These are phyloP conservation scores for Gopherus flavomarginatus DNA, from an alignment of 2,113 vertebrate genomes.

Conservation along the genomic window DNA sequence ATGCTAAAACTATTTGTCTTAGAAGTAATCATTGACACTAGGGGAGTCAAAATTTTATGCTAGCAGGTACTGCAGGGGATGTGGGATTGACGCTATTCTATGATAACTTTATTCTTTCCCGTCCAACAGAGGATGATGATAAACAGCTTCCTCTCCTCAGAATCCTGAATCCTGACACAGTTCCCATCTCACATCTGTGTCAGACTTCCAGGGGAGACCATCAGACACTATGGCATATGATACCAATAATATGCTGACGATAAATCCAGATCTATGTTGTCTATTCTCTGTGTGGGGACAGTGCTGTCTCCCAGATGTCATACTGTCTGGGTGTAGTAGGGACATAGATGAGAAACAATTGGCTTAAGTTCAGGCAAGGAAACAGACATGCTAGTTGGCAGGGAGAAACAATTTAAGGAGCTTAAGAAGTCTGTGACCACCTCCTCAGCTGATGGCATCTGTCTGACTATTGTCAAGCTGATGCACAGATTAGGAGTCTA, in stretches of 20 bases:
- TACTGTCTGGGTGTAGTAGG: accelerated
- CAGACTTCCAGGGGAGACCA: not conserved
- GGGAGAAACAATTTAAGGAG: slow-evolving; percentile 34
- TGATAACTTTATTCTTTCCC: not conserved
- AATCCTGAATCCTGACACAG: not conserved
- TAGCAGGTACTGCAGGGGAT: too few species aligned
- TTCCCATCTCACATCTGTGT: not conserved
- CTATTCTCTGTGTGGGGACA: not conserved
- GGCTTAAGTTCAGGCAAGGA: not conserved
- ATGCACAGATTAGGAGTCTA: not conserved
- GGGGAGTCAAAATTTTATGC: not conserved
- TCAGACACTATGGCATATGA: not conserved
- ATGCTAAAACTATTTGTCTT: too few species aligned
- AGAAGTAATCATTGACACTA: not conserved
- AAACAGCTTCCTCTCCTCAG: not conserved
- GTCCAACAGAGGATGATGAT: not conserved
- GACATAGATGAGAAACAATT: not conserved
- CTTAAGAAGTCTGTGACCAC: slow-evolving; percentile 34
- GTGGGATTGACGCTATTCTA: not conserved
- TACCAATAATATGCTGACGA: not conserved
- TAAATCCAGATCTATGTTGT: not conserved
- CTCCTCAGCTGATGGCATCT: slow-evolving; percentile 42
- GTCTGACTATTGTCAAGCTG: not conserved
- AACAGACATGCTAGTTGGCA: slow-evolving; percentile 1
- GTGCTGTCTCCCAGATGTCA: not conserved